A percentile compares a stretch with the other conserved stretches of the same genome.
These are phyloP conservation scores for Rynchops niger DNA, from an alignment of 2,113 vertebrate species.

Conservation along the genomic window DNA sequence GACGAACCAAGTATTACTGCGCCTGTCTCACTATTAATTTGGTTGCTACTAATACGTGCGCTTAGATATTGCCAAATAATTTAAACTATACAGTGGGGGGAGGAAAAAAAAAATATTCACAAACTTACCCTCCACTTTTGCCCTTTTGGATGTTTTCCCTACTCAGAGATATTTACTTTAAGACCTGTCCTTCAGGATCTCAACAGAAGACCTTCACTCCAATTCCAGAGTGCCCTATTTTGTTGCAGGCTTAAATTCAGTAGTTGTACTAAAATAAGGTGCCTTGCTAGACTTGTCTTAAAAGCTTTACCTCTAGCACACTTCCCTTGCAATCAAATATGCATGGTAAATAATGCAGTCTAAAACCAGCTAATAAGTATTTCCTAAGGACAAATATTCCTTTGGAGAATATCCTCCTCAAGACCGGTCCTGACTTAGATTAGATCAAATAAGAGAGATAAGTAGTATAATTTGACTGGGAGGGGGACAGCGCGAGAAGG, in stretches of 20 bases:
- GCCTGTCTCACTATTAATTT: background rate
- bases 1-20: background rate
- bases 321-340: background rate
- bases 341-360: background rate
- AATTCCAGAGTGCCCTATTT: background rate
- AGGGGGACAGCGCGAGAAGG: background rate
- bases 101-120: background rate
- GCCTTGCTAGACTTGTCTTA: background rate
- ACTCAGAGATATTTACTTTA: background rate
- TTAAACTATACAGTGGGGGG: background rate
- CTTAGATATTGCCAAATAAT: background rate
- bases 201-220: background rate
- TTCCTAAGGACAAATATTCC: conserved; percentile 6
- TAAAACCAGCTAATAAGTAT: conserved; percentile 3
- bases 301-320: background rate
- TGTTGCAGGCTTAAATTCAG: background rate
- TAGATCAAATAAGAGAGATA: conserved; percentile 12
- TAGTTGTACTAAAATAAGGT: background rate
- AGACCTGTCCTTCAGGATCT: background rate
- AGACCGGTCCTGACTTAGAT: conserved; percentile 1
- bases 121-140: background rate
- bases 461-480: background rate
- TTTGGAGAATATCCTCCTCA: background rate
- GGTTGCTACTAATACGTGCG: background rate
- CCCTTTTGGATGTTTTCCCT: background rate